Percentiles rank a stretch among this genome's conserved stretches.
phyloP scores from a whole-genome alignment of 1,140 invertebrate genomes.

The Brachionus manjavacas region DNA sequence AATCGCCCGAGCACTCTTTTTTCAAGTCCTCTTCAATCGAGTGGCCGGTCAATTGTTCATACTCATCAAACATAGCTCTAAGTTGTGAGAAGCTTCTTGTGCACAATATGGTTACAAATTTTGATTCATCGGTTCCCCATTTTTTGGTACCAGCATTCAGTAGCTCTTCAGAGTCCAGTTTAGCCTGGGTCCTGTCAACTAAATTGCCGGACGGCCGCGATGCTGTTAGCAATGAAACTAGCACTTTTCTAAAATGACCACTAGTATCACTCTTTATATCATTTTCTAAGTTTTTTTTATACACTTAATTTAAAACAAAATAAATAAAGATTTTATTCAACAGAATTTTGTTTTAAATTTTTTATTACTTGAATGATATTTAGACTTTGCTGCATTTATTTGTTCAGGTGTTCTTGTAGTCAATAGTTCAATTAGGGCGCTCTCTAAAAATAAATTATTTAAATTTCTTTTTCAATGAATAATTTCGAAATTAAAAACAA shows the following conservation, averaged over 20 bases:
- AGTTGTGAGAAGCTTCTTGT: conserved; percentile 19
- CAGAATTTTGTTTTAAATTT: not conserved
- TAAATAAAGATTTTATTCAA: not conserved
- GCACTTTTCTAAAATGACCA: conserved; percentile 55
- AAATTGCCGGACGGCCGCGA: not conserved
- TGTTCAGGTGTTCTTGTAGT: conserved; percentile 26
- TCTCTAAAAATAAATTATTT: not conserved
- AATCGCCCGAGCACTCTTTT: conserved; percentile 39
- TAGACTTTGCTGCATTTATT: conserved; percentile 26
- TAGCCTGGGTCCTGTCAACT: conserved; percentile 35
- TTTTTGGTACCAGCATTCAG: conserved; percentile 24
- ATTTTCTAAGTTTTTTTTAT: conserved; percentile 52
- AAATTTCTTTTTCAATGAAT: not conserved
- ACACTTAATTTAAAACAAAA: conserved; percentile 47
- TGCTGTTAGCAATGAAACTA: conserved; percentile 50
- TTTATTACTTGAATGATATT: not conserved
- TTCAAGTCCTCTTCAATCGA: conserved; percentile 25
- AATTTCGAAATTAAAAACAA: conserved; percentile 50
- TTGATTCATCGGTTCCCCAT: conserved; percentile 41
- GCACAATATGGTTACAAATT: conserved; percentile 27
- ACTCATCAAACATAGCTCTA: conserved; percentile 27
- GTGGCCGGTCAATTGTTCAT: conserved; percentile 42
- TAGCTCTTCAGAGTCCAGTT: conserved; percentile 9
- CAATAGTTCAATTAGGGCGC: conserved; percentile 17
- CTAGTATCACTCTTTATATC: conserved; percentile 57